These are phyloP conservation scores for Drosophila santomea DNA, from an alignment of 1,140 invertebrate genomes.

Conservation along the genomic window DNA sequence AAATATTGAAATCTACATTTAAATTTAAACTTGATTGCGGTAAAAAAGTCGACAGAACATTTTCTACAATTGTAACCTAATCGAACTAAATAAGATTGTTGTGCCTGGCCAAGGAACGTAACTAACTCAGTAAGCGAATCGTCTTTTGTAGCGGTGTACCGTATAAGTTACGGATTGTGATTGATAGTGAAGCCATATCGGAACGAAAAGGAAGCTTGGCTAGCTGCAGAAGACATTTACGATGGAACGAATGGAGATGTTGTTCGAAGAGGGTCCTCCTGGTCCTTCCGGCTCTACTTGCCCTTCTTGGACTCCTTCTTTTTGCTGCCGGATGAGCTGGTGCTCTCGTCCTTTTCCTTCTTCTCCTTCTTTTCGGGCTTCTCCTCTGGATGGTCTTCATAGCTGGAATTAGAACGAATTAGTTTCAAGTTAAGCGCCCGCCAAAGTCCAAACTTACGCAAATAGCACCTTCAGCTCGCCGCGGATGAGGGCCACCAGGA, in stretches of 20 bases:
- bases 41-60: slow-evolving; percentile 46
- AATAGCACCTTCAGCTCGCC: slow-evolving; percentile 97
- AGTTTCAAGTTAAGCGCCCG: no score
- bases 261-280: background rate
- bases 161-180: slow-evolving; percentile 1
- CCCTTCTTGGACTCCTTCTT: slow-evolving; percentile 82
- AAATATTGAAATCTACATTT: slow-evolving; percentile 25
- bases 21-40: slow-evolving; percentile 36
- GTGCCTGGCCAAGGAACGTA: slow-evolving; percentile 62
- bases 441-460: slow-evolving; percentile 89
- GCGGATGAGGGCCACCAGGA: slow-evolving; percentile 93
- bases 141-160: slow-evolving; percentile 57
- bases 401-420: slow-evolving; percentile 84
- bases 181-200: slow-evolving; percentile 24
- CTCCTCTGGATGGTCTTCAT: slow-evolving; percentile 88
- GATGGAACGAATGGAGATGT: slow-evolving; percentile 54
- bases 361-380: slow-evolving; percentile 84
- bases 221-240: slow-evolving; percentile 55
- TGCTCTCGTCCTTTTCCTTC: slow-evolving; percentile 77
- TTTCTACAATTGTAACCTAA: slow-evolving; percentile 51
- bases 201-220: slow-evolving; percentile 41
- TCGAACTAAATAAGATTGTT: slow-evolving; percentile 61
- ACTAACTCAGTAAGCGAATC: slow-evolving; percentile 45
- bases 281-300: slow-evolving; percentile 68
- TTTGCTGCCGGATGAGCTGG: slow-evolving; percentile 60